Percentiles rank a stretch among this genome's conserved stretches.
phyloP scores from a whole-genome alignment of 2,797 vertebrate genomes.

The Iguana delicatissima region DNA sequence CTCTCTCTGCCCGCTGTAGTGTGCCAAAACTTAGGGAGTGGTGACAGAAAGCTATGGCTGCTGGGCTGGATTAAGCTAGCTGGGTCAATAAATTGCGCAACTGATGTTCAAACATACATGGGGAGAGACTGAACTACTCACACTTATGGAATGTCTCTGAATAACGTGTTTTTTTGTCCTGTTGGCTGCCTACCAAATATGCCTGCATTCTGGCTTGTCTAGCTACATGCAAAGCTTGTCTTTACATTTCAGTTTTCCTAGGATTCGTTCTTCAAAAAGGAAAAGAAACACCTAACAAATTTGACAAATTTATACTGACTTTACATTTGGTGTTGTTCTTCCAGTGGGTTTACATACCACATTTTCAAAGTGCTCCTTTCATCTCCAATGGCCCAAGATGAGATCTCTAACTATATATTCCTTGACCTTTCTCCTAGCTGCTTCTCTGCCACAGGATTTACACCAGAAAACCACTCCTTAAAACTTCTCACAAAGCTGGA shows the following conservation, averaged over 20 bases:
- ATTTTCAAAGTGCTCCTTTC: neutral
- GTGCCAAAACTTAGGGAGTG: neutral
- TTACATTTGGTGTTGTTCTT: neutral
- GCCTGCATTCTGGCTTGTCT: slow-evolving; percentile 51
- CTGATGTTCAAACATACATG: slow-evolving; percentile 38
- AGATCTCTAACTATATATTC: neutral
- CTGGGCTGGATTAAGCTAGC: neutral
- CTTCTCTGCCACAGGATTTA: slow-evolving; percentile 6
- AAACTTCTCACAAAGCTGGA: neutral
- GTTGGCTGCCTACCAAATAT: neutral
- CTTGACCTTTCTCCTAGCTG: neutral
- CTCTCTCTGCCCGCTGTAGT: neutral
- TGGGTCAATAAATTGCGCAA: neutral
- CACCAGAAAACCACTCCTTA: slow-evolving; percentile 1
- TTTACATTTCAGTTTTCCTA: slow-evolving; percentile 3
- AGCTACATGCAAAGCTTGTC: slow-evolving; percentile 54
- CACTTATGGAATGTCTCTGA: slow-evolving; percentile 55
- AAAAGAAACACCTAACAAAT: neutral
- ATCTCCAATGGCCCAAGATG: neutral
- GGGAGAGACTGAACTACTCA: slow-evolving; percentile 35
- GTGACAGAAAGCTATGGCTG: neutral
- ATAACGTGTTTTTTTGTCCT: slow-evolving; percentile 11
- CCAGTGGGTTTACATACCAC: neutral
- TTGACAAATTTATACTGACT: neutral
- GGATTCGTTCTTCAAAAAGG: neutral